Percentiles rank a stretch among this genome's conserved stretches.
Evolutionary conservation across 2,888 invertebrate species (phyloP).

Genomic region (Pachliopta kotzebuea): DNA sequence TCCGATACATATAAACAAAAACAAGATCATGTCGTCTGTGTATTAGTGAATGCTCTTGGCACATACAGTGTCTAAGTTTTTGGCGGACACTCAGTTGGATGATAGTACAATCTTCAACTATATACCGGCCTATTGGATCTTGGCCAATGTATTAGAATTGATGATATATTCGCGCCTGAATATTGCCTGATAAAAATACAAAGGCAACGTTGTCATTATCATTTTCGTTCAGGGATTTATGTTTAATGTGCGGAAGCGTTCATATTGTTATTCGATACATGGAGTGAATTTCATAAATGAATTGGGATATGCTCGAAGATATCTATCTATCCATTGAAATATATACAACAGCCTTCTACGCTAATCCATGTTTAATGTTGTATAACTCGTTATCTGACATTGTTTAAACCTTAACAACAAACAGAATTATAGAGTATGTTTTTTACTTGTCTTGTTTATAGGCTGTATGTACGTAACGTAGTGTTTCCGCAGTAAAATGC

Average conservation of each 20-base stretch:
- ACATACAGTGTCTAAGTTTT: constrained; percentile 35
- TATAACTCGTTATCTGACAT: too few relatives aligned
- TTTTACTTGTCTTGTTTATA: neutral
- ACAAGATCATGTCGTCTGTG: constrained; percentile 37
- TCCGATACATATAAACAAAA: constrained; percentile 32
- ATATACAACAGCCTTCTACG: too few relatives aligned
- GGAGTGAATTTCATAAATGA: too few relatives aligned
- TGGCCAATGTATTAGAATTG: constrained; percentile 45
- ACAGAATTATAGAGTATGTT: too few relatives aligned
- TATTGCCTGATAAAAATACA: neutral
- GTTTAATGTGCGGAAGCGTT: too few relatives aligned
- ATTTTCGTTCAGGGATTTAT: too few relatives aligned
- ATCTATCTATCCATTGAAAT: too few relatives aligned
- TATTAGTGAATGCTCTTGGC: constrained; percentile 45
- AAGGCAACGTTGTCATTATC: neutral
- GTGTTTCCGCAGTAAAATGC: constrained; percentile 9
- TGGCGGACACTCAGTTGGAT: constrained; percentile 40
- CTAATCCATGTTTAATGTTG: too few relatives aligned
- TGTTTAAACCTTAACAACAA: too few relatives aligned
- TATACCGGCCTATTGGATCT: constrained; percentile 45
- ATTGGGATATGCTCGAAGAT: too few relatives aligned
- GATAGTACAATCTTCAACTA: constrained; percentile 41
- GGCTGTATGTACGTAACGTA: neutral
- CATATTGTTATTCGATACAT: too few relatives aligned
- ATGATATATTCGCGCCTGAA: constrained; percentile 30